Evolutionary conservation across 2,888 invertebrate species (phyloP), one percentile per base, ranked within the genome.

Genomic region (Anticlea derivata): DNA sequence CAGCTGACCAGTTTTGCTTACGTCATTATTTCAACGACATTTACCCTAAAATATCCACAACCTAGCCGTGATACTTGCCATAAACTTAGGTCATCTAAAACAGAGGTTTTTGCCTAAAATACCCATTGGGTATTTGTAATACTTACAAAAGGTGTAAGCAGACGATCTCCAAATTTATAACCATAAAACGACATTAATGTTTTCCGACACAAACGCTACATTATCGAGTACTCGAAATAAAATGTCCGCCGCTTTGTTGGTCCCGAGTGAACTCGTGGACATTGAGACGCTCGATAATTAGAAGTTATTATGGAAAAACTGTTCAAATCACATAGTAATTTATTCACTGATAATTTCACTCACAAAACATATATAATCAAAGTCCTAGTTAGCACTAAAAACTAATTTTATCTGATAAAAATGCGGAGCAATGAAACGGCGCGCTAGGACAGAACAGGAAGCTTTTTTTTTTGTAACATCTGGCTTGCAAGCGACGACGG

Each of bases 201-300:
- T 87, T 86, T 84, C 54, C 86, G 76, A 87, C 81, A 83, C 89
- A 86, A 88, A 86, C 82, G 88, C 91, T 91, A 91, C 91, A 91
- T 91, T 90, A 90, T 91, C 87, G 85, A 89, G 83, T 86, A 86
- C 86, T 89, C 88, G 88, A 91, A 91, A 91, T 91, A 91, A 91
- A 91, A 91, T 91, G 91, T 91, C 91, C 90, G 91, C 91, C 91
- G 91, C 91, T 89, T 89, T 88, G 90, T 90, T 88, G 89, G 89
- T 89, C 82, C 86, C 84, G 83, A 89, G 77, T 88, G 88, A 88
- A 90, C 89, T 89, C 88, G 91, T 90, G 89, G 91, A 90, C 87
- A 89, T 87, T 80, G 83, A 85, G 85, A 83, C 86, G 89, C 86
- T 86, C 85, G 78, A 86, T 83, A 86, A 80, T 78, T 83, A 80